phyloP scores from a whole-genome alignment of 2,888 invertebrate genomes.

The Eulithis testata region DNA sequence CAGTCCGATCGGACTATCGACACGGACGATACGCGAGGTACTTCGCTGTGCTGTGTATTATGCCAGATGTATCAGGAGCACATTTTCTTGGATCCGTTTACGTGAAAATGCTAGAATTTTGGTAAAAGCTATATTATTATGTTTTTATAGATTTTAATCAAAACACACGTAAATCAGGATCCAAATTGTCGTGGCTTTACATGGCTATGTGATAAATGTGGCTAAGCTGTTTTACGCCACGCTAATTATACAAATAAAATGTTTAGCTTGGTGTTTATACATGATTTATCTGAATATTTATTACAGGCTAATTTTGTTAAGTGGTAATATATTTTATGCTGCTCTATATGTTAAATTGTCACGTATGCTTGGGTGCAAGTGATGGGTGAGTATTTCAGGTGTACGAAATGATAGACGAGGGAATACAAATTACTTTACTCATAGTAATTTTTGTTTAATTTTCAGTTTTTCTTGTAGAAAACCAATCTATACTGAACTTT shows the following conservation, averaged over 20 bases:
- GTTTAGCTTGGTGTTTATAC: slow-evolving; percentile 34
- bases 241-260: slow-evolving; percentile 30
- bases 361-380: slow-evolving; percentile 38
- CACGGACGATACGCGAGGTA: slow-evolving; percentile 66
- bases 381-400: slow-evolving; percentile 38
- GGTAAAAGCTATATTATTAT: not conserved
- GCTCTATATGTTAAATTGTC: slow-evolving; percentile 39
- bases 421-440: not conserved
- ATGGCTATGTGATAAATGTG: slow-evolving; percentile 39
- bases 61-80: slow-evolving; percentile 26
- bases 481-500: not conserved
- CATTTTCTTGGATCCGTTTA: slow-evolving; percentile 38
- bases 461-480: not conserved
- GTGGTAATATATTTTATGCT: slow-evolving; percentile 32
- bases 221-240: slow-evolving; percentile 39
- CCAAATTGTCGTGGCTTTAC: slow-evolving; percentile 35
- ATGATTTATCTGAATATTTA: slow-evolving; percentile 27
- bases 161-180: slow-evolving; percentile 38
- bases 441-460: not conserved
- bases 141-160: not conserved
- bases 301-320: slow-evolving; percentile 32
- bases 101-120: slow-evolving; percentile 14
- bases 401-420: slow-evolving; percentile 3
- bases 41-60: slow-evolving; percentile 32
- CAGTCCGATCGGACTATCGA: slow-evolving; percentile 71